Evolutionary conservation across 2,797 vertebrate genomes (phyloP).

Genomic region (Mus minutoides): DNA sequence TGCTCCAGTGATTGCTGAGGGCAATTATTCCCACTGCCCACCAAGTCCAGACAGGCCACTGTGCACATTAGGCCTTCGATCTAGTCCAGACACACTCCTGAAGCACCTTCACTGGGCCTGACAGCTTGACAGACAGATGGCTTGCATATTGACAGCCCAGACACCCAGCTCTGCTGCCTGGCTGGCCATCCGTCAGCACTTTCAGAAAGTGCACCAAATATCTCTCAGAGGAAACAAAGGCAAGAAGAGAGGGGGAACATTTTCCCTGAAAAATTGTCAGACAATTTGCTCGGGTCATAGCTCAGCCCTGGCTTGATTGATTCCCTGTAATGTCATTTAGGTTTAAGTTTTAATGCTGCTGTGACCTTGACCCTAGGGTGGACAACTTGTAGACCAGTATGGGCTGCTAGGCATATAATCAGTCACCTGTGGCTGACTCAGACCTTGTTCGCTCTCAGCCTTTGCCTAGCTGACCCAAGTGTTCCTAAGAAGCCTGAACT

Average conservation of each 20-base stretch:
- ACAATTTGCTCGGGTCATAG: slow-evolving; percentile 3
- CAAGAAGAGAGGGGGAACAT: neutral
- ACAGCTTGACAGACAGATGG: slow-evolving; percentile 69
- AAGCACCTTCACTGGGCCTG: neutral
- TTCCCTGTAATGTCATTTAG: neutral
- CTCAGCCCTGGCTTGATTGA: neutral
- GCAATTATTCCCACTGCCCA: neutral
- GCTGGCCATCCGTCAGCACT: slow-evolving; percentile 3
- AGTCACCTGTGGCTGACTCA: neutral
- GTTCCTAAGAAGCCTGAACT: neutral
- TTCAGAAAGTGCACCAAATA: neutral
- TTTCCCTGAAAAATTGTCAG: neutral
- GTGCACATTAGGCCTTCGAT: neutral
- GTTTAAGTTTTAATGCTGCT: neutral
- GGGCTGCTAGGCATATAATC: neutral
- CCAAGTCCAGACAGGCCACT: neutral
- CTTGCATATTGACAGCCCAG: slow-evolving; percentile 52
- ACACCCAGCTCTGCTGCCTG: neutral
- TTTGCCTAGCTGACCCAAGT: neutral
- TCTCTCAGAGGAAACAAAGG: slow-evolving; percentile 53
- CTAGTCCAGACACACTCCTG: neutral
- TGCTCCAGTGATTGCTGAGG: neutral
- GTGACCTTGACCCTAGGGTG: neutral
- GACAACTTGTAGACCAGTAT: neutral
- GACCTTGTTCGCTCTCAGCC: neutral